A percentile compares a stretch with the other conserved stretches of the same genome.
Evolutionary conservation across 2,113 vertebrate species (phyloP).

Genomic region (Peromyscus californicus): DNA sequence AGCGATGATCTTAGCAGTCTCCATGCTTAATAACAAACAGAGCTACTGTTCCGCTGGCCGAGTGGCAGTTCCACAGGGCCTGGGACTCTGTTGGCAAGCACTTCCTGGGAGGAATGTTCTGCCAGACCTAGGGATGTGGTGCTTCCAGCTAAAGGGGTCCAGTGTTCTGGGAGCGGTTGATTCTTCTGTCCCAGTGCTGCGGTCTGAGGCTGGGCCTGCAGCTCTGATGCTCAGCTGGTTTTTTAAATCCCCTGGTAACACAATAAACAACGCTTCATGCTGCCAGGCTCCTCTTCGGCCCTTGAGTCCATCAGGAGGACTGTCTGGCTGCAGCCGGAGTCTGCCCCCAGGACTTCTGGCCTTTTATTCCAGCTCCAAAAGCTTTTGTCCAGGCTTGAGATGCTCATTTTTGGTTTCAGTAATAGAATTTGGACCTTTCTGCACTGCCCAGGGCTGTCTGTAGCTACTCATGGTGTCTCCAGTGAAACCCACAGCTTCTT

Average conservation of each 20-base stretch:
- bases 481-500: neutral
- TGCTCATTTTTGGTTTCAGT: conserved; percentile 56
- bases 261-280: neutral
- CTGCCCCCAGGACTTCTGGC: conserved; percentile 10
- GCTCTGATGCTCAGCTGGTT: neutral
- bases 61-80: neutral
- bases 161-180: neutral
- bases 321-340: neutral
- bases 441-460: neutral
- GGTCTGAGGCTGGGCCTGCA: neutral
- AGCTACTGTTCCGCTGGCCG: neutral
- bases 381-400: conserved; percentile 15
- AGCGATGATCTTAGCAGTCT: neutral
- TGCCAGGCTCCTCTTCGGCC: neutral
- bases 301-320: conserved; percentile 4
- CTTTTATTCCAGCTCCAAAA: conserved; percentile 38
- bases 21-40: neutral
- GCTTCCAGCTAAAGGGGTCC: neutral
- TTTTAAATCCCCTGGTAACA: conserved; percentile 11
- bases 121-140: neutral
- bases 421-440: conserved; percentile 66
- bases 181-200: neutral
- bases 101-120: neutral
- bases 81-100: neutral
- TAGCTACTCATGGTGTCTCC: conserved; percentile 15